A percentile compares a stretch with the other conserved stretches of the same genome.
These are phyloP conservation scores for Otis tarda DNA, from an alignment of 2,113 vertebrate genomes.

Conservation along the genomic window DNA sequence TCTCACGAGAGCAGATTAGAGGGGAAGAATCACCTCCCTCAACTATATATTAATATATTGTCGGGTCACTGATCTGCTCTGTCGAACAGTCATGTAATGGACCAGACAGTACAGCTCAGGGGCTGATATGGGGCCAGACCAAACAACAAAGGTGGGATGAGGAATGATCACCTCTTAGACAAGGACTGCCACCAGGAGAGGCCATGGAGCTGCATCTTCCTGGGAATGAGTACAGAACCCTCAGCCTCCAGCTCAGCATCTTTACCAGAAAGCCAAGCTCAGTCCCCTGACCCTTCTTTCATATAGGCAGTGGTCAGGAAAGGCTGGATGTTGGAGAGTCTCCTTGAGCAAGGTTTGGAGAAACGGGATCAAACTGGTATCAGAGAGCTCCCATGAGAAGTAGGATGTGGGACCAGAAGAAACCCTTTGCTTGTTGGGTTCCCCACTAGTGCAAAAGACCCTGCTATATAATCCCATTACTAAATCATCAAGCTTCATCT, in stretches of 20 bases:
- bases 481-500: neutral
- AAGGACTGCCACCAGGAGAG: neutral
- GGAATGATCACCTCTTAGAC: neutral
- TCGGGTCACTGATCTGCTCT: neutral
- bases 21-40: too few species aligned
- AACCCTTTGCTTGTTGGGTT: neutral
- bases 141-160: neutral
- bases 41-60: neutral
- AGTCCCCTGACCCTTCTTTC: neutral
- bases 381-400: neutral
- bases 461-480: neutral
- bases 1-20: too few species aligned
- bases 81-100: neutral
- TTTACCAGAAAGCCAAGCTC: neutral
- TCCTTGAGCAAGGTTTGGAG: neutral
- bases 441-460: neutral
- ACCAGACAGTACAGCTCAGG: neutral
- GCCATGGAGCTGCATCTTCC: neutral
- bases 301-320: neutral
- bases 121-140: neutral
- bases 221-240: neutral
- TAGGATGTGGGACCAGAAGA: neutral
- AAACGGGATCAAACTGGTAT: neutral
- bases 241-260: neutral
- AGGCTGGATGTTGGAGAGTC: neutral